Evolutionary conservation across 1,140 invertebrate genomes (phyloP), one percentile per base, ranked within the genome.

Genomic region (Arion vulgaris): DNA sequence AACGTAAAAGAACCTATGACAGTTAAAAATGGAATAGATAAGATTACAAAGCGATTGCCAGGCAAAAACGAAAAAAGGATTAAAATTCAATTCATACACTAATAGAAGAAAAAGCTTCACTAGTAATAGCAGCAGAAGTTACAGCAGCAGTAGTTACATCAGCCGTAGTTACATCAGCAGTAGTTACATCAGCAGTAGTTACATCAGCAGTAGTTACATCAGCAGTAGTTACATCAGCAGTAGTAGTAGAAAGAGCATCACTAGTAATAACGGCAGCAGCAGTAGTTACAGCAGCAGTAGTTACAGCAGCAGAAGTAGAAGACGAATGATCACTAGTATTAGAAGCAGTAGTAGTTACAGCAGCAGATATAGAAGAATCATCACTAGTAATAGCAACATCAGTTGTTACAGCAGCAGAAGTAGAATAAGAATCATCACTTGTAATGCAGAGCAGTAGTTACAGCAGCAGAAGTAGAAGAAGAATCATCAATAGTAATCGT

Each of bases 321-420:
- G 71, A 34, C 13, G 71, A 34, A 72, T 5, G 13, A 72, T 13
- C 34, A 72, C 13, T 72, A 72, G 71, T 72, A 72, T 13, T 72
- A 72, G 71, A 34, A 72, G 71, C 34, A 34, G 71, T 72, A 72
- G 71, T 72, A 72, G 71, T 72, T 34, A 32, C 34, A 72, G 26
- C 26, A 62, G 57, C 26, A n/a, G 57, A 15, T 15, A 23, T 62
- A 62, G 57, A 15, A 62, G 57, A 15, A 62, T 9, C 26, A 62
- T 9, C 26, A n/a, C 11, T 62, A 62, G 57, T 62, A 62, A 23
- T 62, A 62, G 57, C 26, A 62, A 23, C 26, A 62, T 5, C 26
- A 62, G 57, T 62, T 15, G 57, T 62, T 15, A 23, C 26, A 62
- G 57, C 26, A 62, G 57, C 26, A 62, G 57, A 15, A 62, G 57